These are phyloP conservation scores for Syritta pipiens DNA, from an alignment of 2,888 invertebrate genomes.

Conservation along the genomic window DNA sequence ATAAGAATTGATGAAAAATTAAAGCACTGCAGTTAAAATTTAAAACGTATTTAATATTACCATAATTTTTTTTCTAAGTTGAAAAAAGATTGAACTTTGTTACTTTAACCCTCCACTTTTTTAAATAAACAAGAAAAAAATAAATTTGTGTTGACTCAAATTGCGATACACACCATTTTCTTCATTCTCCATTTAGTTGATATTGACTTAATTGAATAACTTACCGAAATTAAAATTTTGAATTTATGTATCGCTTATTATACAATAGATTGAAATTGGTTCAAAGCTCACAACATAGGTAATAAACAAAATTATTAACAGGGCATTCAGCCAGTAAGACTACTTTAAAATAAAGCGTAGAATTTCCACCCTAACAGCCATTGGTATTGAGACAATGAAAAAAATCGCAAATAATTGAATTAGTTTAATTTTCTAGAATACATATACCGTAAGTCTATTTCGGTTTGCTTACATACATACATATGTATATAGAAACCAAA, in stretches of 20 bases:
- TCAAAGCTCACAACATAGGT: no score
- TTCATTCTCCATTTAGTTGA: not conserved
- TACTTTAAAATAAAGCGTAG: conserved; percentile 16
- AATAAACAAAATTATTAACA: no score
- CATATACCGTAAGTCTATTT: conserved; percentile 20
- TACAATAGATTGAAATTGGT: no score
- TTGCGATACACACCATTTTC: conserved; percentile 12
- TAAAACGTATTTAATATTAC: no score
- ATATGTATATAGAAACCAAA: conserved; percentile 58
- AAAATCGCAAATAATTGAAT: conserved; percentile 49
- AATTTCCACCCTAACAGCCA: conserved; percentile 14
- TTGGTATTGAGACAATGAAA: conserved; percentile 25
- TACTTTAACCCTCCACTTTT: no score
- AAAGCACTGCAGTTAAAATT: not conserved
- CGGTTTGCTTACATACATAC: conserved; percentile 34
- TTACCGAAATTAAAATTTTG: no score
- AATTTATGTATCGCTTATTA: no score
- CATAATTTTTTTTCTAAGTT: no score
- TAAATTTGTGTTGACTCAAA: no score
- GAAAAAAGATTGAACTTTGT: no score
- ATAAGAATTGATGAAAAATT: not conserved
- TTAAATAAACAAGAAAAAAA: no score
- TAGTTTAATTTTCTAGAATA: conserved; percentile 26
- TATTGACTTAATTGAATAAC: not conserved
- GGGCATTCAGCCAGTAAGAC: conserved; percentile 17